Base-by-base conservation (phyloP, 2,888 invertebrate species). In the Dryococelus australis region DNA sequence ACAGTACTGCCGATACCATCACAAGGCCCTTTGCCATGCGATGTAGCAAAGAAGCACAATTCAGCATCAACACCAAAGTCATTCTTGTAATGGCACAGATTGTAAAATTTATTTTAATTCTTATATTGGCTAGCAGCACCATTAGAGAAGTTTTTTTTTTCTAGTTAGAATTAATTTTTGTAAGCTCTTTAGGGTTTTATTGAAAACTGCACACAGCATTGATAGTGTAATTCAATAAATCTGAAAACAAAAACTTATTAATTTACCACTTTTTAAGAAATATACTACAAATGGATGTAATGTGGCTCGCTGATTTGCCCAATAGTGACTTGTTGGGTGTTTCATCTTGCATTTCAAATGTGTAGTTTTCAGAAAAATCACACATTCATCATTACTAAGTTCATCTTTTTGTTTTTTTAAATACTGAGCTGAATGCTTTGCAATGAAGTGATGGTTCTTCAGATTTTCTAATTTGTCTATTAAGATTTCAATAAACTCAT, bases 381-480 rank as follows among this genome's bases (percentile, higher is more conserved):
- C 79, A 79, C 79, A 79, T 79, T 79, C 4, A 79, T 24, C 10
- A 79, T 24, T 16, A 79, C 27, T 79, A 20, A 79, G 4, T 79
- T 80, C 24, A 47, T 6, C 0, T 80, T 80, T 80, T 80, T 0
- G 12, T 80, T 80, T 20, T 24, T n/a, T 80, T 80, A 3, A 6
- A 80, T 27, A 80, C 80, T 80, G 0, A 80, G 80, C 80, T 79
- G 10, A 24, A 79, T 79, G 20, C 79, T 79, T 79, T 26, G 9
- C 79, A 26, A 79, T 27, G 27, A 79, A 79, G 79, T 79, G 79
- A 79, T 79, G 80, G 24, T 78, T 78, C 26, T 80, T 80, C 26
- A 80, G 80, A 16, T 80, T 80, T 80, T 80, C 80, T 80, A 80
- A 5, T 80, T 80, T 80, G 80, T n/a, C n/a, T 26, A 24, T 80